Percentiles rank a stretch among this genome's conserved stretches.
phyloP scores from a whole-genome alignment of 2,797 vertebrate species.

The Cyprinella venusta region DNA sequence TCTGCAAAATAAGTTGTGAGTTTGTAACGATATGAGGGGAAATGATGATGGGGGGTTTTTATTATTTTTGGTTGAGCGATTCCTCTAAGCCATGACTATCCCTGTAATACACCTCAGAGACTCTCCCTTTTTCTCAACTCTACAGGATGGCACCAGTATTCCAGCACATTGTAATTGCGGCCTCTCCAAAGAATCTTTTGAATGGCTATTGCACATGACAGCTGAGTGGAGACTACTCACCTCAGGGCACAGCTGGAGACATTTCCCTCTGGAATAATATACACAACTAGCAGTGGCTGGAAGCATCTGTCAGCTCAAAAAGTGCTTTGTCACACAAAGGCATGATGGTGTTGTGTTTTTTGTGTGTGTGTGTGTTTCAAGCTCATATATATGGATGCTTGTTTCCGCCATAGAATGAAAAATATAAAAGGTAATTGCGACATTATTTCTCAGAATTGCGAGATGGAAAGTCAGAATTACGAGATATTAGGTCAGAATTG shows the following conservation, averaged over 20 bases:
- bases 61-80: not conserved
- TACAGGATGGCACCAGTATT: not conserved
- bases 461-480: too few species aligned
- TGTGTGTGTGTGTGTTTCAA: too few species aligned
- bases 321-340: not conserved
- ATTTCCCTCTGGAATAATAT: conserved; percentile 4
- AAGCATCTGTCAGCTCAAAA: conserved; percentile 22
- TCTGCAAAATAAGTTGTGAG: not conserved
- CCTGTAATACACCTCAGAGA: not conserved
- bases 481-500: too few species aligned
- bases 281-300: conserved; percentile 2
- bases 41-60: not conserved
- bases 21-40: not conserved
- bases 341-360: not conserved
- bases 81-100: not conserved
- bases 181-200: not conserved
- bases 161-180: not conserved
- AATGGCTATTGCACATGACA: not conserved
- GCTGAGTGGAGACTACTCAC: not conserved
- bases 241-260: conserved; percentile 22
- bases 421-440: too few species aligned
- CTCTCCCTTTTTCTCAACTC: not conserved
- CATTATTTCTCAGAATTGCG: too few species aligned
- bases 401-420: too few species aligned
- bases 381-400: too few species aligned